Conservation (phyloP, 2,888 invertebrate genomes). For the Rhogogaster chlorosoma region DNA sequence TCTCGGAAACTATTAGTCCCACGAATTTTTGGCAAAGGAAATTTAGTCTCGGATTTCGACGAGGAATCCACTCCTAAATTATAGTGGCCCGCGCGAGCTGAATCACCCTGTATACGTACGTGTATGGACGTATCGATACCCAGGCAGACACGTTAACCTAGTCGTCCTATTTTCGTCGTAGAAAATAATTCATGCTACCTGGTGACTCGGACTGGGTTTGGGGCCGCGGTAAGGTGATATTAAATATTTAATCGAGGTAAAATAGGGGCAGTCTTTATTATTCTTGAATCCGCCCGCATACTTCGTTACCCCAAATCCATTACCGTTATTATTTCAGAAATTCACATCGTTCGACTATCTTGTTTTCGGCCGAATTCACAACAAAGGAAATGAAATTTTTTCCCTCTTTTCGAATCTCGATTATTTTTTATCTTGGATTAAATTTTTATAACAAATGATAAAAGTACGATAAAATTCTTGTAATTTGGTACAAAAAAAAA, state of each 20-base stretch:
- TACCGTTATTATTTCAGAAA: background rate
- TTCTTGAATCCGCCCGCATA: background rate
- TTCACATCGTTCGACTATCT: background rate
- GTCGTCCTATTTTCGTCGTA: background rate
- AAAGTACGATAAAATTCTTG: no score
- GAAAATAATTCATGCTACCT: conserved; percentile 1
- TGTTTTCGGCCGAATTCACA: no score
- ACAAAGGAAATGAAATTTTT: background rate
- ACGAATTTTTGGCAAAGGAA: no score
- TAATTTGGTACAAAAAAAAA: background rate
- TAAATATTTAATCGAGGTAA: background rate
- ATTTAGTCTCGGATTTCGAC: no score
- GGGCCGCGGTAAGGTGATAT: background rate
- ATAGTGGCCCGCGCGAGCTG: background rate
- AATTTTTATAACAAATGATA: background rate
- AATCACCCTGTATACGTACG: background rate
- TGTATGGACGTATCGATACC: background rate
- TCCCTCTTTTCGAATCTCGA: no score
- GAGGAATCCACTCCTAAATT: no score
- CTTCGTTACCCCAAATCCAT: background rate
- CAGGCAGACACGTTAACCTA: background rate
- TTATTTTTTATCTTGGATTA: no score
- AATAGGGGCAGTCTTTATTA: background rate
- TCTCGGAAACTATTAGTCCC: no score
- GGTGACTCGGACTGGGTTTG: background rate